A percentile compares a stretch with the other conserved stretches of the same genome.
Evolutionary conservation across 2,797 vertebrate genomes (phyloP).

Genomic region (Peromyscus attwateri): DNA sequence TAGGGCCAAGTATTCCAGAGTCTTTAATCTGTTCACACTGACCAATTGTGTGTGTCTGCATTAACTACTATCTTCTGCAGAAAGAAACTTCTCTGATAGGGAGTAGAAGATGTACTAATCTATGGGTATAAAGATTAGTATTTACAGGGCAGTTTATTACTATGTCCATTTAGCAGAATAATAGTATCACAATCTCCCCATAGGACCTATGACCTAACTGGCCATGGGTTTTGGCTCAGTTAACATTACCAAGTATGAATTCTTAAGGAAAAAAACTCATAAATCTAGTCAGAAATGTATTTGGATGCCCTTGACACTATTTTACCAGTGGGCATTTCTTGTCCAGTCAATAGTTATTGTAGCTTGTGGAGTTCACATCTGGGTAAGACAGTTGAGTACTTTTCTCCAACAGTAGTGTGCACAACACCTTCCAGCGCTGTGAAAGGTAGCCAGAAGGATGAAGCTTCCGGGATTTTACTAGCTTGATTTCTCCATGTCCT

Average conservation of each 20-base stretch:
- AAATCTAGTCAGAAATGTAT: not conserved
- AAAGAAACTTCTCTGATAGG: not conserved
- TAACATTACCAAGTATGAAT: not conserved
- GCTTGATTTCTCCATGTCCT: not conserved
- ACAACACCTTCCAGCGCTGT: not conserved
- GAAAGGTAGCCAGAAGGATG: not conserved
- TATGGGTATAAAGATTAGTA: not conserved
- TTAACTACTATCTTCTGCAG: not conserved
- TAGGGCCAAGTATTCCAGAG: not conserved
- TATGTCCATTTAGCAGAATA: not conserved
- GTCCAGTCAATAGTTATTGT: not conserved
- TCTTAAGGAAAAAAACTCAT: not conserved
- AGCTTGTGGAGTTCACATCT: not conserved
- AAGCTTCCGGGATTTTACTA: not conserved
- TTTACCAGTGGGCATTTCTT: not conserved
- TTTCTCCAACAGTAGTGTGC: not conserved
- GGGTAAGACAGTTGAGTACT: not conserved
- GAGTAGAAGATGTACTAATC: not conserved
- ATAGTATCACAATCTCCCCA: not conserved
- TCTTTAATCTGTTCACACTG: not conserved
- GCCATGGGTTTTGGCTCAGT: not conserved
- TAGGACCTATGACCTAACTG: not conserved
- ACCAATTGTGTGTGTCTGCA: not conserved
- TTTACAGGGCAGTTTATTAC: not conserved
- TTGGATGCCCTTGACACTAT: too few relatives aligned